Conservation (phyloP, 2,797 vertebrate species). For the Intellagama lesueurii region DNA sequence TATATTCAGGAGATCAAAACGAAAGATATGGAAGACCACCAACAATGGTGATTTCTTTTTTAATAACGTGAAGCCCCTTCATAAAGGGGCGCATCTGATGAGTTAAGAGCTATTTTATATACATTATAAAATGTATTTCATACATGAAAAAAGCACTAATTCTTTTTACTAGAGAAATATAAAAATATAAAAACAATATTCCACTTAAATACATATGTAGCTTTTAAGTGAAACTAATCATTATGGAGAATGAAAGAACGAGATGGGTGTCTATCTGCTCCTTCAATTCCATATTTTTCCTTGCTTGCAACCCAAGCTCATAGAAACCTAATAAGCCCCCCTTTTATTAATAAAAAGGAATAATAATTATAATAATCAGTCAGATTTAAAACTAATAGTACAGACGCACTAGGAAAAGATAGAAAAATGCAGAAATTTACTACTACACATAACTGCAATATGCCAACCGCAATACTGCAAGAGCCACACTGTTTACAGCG, state of each 20-base stretch:
- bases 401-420: conserved; percentile 5
- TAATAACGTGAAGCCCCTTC: conserved; percentile 54
- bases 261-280: not conserved
- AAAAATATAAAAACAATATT: conserved; percentile 46
- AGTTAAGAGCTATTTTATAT: conserved; percentile 1
- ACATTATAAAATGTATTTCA: conserved; percentile 37
- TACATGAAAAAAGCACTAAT: conserved; percentile 49
- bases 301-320: conserved; percentile 54
- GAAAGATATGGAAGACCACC: conserved; percentile 57
- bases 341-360: not conserved
- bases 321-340: conserved; percentile 20
- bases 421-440: conserved; percentile 2
- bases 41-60: conserved; percentile 35
- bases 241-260: not conserved
- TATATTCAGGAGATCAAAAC: conserved; percentile 34
- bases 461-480: conserved; percentile 54
- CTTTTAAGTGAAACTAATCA: conserved; percentile 7
- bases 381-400: conserved; percentile 21
- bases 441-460: conserved; percentile 4
- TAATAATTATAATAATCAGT: conserved; percentile 4
- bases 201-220: not conserved
- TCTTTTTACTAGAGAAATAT: conserved; percentile 51
- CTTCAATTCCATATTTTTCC: conserved; percentile 37
- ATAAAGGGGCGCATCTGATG: conserved; percentile 39
- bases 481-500: conserved; percentile 53